Base-by-base conservation (phyloP, 1,140 invertebrate species). In the Myzus persicae region DNA sequence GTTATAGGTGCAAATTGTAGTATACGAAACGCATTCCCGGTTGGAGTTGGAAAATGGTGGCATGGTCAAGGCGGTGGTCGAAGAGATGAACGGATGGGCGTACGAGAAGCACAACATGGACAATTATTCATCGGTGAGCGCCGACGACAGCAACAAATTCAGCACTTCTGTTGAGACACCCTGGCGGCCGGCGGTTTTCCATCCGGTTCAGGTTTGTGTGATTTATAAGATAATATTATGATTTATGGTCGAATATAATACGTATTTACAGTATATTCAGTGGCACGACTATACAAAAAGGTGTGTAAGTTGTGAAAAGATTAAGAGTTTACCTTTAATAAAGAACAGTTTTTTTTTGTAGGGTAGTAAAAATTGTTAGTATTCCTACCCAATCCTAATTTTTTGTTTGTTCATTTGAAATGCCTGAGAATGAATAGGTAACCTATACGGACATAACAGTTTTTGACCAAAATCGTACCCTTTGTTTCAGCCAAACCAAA, bases 11-110 rank as follows among this genome's bases (percentile, higher is more conserved):
- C 97, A 97, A 94, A 95, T 97, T 94, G 96, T 97, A 31, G 94
- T 97, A 38, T 97, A 97, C 93, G 97, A 97, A 94, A 97, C 97
- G 0, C 97, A 97, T 95, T 97, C 97, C 2, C 96, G 96, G 82
- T 95, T 97, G n/a, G 96, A 95, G 67, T 96, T 96, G 5, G 97
- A 97, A 94, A 97, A 97, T 94, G 95, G 95, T 67, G 96, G 96
- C 59, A 97, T 97, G 96, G 96, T 97, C 40, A 95, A 95, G 8
- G 95, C 96, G 93, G 96, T 96, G 0, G 94, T 97, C 4, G 95
- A 96, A 1, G 96, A 97, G 94, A 96, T 97, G 11, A 97, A 97
- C 94, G 95, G 96, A 38, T 94, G 96, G 94, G 96, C 97, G 0
- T 94, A 96, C 59, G 96, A 97, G 90, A 95, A 96, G 82, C 97